A percentile compares a stretch with the other conserved stretches of the same genome.
Conservation (phyloP, 2,797 vertebrate genomes). For the Setipinna tenuifilis region DNA sequence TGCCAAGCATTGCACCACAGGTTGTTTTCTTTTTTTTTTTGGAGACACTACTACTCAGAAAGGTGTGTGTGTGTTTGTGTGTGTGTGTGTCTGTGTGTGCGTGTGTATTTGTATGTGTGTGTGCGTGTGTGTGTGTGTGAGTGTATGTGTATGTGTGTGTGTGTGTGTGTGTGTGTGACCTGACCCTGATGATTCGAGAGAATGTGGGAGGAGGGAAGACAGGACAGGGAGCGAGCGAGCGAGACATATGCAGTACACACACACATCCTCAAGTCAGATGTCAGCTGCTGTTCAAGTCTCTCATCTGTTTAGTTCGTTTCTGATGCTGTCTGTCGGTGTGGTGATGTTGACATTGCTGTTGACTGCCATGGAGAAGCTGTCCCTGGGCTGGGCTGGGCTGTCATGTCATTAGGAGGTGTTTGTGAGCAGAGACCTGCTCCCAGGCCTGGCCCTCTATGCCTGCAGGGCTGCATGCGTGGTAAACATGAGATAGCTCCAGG, state of each 20-base stretch:
- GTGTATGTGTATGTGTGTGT: neutral
- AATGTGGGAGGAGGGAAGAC: neutral
- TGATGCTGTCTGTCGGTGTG: no score
- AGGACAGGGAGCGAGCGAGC: neutral
- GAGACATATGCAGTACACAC: no score
- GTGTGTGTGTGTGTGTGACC: neutral
- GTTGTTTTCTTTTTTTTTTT: neutral
- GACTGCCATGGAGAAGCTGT: neutral
- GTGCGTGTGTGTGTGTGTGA: neutral
- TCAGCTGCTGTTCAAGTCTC: no score
- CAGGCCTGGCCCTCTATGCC: neutral
- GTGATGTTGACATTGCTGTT: conserved; percentile 17
- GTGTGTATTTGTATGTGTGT: conserved; percentile 8
- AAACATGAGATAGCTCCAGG: conserved; percentile 68
- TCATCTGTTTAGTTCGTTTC: no score
- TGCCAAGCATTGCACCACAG: neutral
- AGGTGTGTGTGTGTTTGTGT: neutral
- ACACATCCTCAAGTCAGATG: no score
- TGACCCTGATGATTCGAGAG: neutral
- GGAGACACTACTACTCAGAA: no score
- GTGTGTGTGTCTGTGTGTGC: neutral
- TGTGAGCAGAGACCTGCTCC: neutral
- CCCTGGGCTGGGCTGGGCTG: no score
- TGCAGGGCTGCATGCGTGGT: conserved; percentile 34
- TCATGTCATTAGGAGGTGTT: neutral